Percentiles rank a stretch among this genome's conserved stretches.
phyloP scores from a whole-genome alignment of 2,113 vertebrate species.

The Zosterops lateralis region DNA sequence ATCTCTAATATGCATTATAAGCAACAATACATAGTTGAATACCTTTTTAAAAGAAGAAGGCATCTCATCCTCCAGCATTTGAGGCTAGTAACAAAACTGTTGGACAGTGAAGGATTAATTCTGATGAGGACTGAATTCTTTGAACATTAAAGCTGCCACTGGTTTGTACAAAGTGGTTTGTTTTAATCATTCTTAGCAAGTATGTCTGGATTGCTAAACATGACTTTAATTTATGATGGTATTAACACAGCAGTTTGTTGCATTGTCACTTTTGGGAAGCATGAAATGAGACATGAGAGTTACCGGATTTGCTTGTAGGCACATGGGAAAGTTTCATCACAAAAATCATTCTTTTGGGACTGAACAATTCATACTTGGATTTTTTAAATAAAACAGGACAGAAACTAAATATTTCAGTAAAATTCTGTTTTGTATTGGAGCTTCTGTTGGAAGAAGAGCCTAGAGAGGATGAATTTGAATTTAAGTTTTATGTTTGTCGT shows the following conservation, averaged over 20 bases:
- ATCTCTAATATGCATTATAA: not conserved
- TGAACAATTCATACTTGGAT: not conserved
- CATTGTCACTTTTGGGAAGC: constrained; percentile 32
- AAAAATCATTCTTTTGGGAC: not conserved
- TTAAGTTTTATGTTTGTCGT: not conserved
- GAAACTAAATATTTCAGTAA: not conserved
- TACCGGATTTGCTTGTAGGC: not conserved
- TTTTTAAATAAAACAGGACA: not conserved
- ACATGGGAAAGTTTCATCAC: not conserved
- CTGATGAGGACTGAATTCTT: not conserved
- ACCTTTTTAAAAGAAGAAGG: not conserved
- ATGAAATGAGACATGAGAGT: not conserved
- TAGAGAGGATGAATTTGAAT: not conserved
- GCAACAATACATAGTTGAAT: not conserved
- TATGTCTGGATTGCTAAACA: not conserved
- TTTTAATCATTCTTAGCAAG: constrained; percentile 7
- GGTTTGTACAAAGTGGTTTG: not conserved
- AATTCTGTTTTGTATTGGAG: not conserved
- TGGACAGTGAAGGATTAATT: not conserved
- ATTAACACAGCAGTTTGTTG: not conserved
- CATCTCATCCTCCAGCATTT: not conserved
- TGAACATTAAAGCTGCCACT: not conserved
- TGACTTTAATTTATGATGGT: not conserved
- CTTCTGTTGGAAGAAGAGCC: not conserved
- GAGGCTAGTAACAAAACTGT: constrained; percentile 21